These are phyloP conservation scores for Poeciliopsis infans DNA, from an alignment of 2,797 vertebrate genomes.

Conservation along the genomic window DNA sequence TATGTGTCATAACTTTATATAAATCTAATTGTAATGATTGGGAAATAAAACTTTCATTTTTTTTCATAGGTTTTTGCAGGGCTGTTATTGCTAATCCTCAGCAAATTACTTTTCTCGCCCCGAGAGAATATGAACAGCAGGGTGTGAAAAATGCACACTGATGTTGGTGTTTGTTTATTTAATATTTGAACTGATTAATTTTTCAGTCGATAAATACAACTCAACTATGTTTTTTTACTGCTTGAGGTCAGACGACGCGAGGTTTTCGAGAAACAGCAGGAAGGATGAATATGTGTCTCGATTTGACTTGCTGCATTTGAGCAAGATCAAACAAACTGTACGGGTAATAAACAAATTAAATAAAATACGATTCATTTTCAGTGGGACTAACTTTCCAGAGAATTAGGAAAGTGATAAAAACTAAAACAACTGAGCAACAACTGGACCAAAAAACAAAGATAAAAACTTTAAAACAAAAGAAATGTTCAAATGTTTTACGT, in stretches of 20 bases:
- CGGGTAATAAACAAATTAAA: neutral
- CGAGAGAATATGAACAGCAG: neutral
- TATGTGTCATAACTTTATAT: neutral
- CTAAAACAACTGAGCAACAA: neutral
- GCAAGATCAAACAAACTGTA: neutral
- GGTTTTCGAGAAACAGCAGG: neutral
- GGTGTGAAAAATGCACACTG: neutral
- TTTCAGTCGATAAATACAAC: neutral
- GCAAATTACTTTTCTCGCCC: neutral
- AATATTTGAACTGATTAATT: neutral
- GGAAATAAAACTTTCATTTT: neutral
- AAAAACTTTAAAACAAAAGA: neutral
- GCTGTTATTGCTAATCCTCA: neutral
- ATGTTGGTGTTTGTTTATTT: neutral
- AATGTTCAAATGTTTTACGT: neutral
- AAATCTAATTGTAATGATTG: neutral
- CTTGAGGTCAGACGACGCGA: neutral
- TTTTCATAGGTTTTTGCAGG: neutral
- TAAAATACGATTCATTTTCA: neutral
- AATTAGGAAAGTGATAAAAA: neutral
- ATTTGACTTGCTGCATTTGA: neutral
- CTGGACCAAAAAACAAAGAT: neutral
- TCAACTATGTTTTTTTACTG: neutral
- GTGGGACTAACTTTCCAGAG: neutral
- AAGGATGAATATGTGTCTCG: neutral